Conservation (phyloP, 1,140 invertebrate species). For the Metaphire vulgaris region DNA sequence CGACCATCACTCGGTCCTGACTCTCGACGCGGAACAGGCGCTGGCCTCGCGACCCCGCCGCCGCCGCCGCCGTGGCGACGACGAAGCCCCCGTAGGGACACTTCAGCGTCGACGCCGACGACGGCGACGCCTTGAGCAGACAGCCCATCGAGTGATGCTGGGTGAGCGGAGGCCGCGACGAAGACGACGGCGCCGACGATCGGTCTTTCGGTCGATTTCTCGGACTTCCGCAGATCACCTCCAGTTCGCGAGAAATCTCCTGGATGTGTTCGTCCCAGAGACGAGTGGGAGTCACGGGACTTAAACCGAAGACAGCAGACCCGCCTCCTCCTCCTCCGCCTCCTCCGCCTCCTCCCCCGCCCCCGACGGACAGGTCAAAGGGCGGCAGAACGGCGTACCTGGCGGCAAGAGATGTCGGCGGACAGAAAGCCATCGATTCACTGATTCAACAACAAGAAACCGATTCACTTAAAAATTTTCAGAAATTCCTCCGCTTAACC, state of each 20-base stretch:
- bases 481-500: not conserved
- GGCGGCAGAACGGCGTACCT: not conserved
- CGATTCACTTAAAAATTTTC: not conserved
- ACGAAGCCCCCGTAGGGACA: no score
- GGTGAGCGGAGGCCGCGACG: not conserved
- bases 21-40: not conserved
- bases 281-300: not conserved
- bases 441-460: not conserved
- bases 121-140: not conserved
- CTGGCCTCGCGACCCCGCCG: not conserved
- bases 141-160: not conserved
- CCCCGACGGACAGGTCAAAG: not conserved
- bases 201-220: not conserved
- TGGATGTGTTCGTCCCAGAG: not conserved
- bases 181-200: not conserved
- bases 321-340: not conserved
- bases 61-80: no score
- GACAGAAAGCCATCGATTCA: not conserved
- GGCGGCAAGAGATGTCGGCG: not conserved
- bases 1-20: not conserved
- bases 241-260: not conserved
- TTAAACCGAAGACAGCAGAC: not conserved
- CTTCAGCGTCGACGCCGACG: not conserved
- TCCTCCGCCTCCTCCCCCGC: slow-evolving; percentile 1
- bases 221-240: not conserved